Evolutionary conservation across 2,797 vertebrate genomes (phyloP), one percentile per base, ranked within the genome.

Genomic region (Podargus strigoides): DNA sequence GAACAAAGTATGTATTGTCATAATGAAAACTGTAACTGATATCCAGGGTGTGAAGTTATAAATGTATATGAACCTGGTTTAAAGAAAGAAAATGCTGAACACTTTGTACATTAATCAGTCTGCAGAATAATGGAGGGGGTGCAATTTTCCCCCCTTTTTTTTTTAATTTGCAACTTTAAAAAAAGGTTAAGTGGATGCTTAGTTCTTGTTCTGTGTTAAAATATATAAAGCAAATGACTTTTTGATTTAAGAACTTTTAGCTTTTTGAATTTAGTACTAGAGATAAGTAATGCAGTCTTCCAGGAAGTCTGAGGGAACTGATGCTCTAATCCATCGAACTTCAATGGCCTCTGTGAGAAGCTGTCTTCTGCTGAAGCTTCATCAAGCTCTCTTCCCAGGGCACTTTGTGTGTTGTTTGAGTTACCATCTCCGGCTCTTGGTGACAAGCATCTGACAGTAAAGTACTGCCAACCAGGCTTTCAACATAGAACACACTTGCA

Each of bases 1-100:
- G 88, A 94, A 39, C 68, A 75, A 94, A 95, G 96, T 96, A 96
- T 87, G 95, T 96, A 89, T 67, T 77, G 63, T 84, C 52, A 80
- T 56, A 80, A 89, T 75, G 83, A 89, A 80, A 93, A 50, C 16
- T 82, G 62, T 84, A 93, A 82, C 41, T 7, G 22, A 59, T 75
- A 64, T 47, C 7, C 46, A 22, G n/a, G 26, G 8, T 34, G 7
- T 4, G 10, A 64, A 77, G 39, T 42, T 83, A 62, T 73, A 81
- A 72, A 87, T 78, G 58, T 59, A 7, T 23, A 58, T 49, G 14
- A 89, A 87, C 26, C 21, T 78, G 34, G 10, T 52, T 75, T 81
- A 81, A 75, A 76, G 36, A 82, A 94, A 95, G 78, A 81, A 75
- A 69, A 68, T 24, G 14, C 30, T 44, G 32, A 83, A 41, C 2